Conservation (phyloP, 2,888 invertebrate genomes). For the Lymantria dispar region DNA sequence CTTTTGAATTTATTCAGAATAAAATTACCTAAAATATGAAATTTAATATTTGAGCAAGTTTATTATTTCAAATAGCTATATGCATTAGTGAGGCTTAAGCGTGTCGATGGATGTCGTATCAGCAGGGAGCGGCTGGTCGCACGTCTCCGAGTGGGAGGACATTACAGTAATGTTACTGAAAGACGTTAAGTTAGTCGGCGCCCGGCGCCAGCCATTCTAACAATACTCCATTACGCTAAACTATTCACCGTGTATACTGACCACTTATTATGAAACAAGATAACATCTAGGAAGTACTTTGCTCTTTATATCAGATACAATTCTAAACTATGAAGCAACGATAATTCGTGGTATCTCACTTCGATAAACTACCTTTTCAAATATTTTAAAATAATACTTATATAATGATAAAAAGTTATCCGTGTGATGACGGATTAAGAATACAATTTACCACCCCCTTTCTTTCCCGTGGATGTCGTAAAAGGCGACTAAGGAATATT, state of each 20-base stretch:
- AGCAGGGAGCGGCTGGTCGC: conserved; percentile 29
- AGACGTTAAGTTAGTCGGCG: conserved; percentile 28
- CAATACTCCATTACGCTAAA: conserved; percentile 52
- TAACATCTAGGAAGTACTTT: conserved; percentile 8
- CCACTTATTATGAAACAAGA: conserved; percentile 19
- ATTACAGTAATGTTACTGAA: conserved; percentile 49
- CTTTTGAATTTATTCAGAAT: too few relatives aligned
- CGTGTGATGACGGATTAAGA: too few relatives aligned
- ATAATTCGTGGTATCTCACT: not conserved
- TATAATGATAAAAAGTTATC: too few relatives aligned
- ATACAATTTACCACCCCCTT: too few relatives aligned
- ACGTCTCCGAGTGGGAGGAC: conserved; percentile 39
- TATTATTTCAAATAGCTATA: not conserved
- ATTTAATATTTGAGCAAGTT: not conserved
- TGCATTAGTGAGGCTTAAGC: not conserved
- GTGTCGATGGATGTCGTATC: conserved; percentile 29
- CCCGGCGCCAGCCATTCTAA: conserved; percentile 43
- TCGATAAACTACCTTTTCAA: too few relatives aligned
- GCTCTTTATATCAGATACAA: not conserved
- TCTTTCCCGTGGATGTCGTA: too few relatives aligned
- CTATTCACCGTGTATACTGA: conserved; percentile 39
- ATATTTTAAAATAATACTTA: too few relatives aligned
- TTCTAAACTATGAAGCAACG: not conserved
- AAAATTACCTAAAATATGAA: not conserved
- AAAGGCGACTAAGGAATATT: too few relatives aligned